Evolutionary conservation across 1,140 invertebrate genomes (phyloP), one percentile per base, ranked within the genome.

Genomic region (Microplitis mediator): DNA sequence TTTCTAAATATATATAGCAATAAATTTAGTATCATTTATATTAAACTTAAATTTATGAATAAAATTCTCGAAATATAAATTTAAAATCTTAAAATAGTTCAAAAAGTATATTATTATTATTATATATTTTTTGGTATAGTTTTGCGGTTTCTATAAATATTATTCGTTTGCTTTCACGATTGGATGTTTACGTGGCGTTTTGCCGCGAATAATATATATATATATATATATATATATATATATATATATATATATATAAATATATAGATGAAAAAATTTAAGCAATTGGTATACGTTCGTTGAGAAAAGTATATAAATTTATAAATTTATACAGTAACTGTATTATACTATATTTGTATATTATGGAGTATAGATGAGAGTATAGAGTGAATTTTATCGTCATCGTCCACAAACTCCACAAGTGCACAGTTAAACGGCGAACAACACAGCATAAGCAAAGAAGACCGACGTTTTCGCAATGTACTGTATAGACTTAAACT

Each of bases 401-500:
- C 52, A 36, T 34, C 39, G 11, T 39, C 9, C 54, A 69, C 34
- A 36, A 8, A 9, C 31, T 36, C 14, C 34, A 60, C 23, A 35
- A 13, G 36, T 35, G 60, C 14, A 69, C 32, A 45, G 13, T 11
- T 14, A 69, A 34, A 69, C 31, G 45, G 23, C 6, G 45, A 4
- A 68, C 23, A 23, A 6, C 14, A 54, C 45, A 11, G 31, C 16
- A 45, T 69, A 69, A 35, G 56, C 52, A 65, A 63, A 50, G 58
- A 34, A 51, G 80, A 79, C 71, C 78, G 78, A 84, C 82, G 81
- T 85, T 86, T 85, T 86, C 80, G 78, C 81, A 80, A 85, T 78
- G 83, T 78, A 69, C 80, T 77, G 79, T 84, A 45, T 45, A 45
- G 39, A 45, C 39, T 45, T 45, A 83, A 77, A 45, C 79, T 79